These are phyloP conservation scores for Alloplasta piceator DNA, from an alignment of 2,888 invertebrate species.

Conservation along the genomic window DNA sequence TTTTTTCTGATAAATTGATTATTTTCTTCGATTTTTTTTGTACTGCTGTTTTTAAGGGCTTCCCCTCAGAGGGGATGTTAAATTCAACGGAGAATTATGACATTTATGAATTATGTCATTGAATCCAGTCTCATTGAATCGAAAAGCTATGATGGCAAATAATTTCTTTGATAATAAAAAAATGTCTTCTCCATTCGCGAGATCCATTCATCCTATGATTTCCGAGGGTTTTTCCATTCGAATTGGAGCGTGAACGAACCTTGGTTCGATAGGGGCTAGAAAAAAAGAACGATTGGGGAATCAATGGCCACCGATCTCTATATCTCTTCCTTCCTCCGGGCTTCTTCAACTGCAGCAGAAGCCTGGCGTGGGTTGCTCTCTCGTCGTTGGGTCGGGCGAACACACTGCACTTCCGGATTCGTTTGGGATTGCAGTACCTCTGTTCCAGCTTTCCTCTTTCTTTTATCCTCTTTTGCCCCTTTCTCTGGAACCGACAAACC, in stretches of 20 bases:
- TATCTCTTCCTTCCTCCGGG: constrained; percentile 47
- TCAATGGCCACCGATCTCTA: constrained; percentile 55
- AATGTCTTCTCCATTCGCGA: constrained; percentile 18
- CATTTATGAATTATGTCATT: not conserved
- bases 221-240: constrained; percentile 30
- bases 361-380: constrained; percentile 37
- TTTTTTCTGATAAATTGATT: too few relatives aligned
- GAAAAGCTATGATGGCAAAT: constrained; percentile 6
- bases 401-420: constrained; percentile 52
- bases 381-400: not conserved
- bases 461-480: constrained; percentile 41
- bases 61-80: too few relatives aligned
- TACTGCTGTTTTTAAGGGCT: too few relatives aligned
- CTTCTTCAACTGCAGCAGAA: constrained; percentile 57
- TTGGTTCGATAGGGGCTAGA: constrained; percentile 47
- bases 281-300: constrained; percentile 37
- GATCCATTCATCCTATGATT: constrained; percentile 52
- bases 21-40: too few relatives aligned
- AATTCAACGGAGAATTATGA: not conserved
- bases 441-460: constrained; percentile 48
- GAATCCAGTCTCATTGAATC: constrained; percentile 4
- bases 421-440: constrained; percentile 49
- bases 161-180: constrained; percentile 19
- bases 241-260: constrained; percentile 61
- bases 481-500: constrained; percentile 64